Conservation (phyloP, 2,113 vertebrate species). For the Sapayoa aenigma region DNA sequence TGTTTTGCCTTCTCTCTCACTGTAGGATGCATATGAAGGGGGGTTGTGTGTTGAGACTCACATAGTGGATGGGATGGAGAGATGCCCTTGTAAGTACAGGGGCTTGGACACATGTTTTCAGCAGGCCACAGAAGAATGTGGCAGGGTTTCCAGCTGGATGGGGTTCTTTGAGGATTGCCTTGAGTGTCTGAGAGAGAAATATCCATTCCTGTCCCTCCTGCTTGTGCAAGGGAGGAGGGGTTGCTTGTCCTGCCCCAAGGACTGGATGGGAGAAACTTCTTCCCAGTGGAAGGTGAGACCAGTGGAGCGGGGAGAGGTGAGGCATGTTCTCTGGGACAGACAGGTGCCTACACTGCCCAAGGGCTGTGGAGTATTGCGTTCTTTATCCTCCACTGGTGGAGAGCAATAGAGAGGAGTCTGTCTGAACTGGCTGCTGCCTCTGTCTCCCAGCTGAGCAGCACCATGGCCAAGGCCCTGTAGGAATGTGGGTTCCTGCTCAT, state of each 20-base stretch:
- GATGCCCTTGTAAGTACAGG: neutral
- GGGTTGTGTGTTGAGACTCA: conserved; percentile 29
- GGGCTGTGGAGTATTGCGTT: conserved; percentile 25
- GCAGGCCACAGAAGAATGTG: conserved; percentile 16
- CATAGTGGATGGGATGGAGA: conserved; percentile 57
- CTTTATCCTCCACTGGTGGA: conserved; percentile 3
- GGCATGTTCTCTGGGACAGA: conserved; percentile 12
- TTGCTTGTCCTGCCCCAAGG: conserved; percentile 23
- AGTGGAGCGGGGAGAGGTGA: conserved; percentile 11
- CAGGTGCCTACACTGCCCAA: neutral
- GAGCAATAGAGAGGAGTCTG: conserved; percentile 37
- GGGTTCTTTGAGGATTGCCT: conserved; percentile 46
- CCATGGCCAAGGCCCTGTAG: neutral
- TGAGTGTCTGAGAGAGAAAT: conserved; percentile 59
- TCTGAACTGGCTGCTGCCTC: conserved; percentile 14
- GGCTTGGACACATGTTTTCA: conserved; percentile 44
- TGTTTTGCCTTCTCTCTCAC: conserved; percentile 49
- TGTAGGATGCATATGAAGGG: conserved; percentile 24
- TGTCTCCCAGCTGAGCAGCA: conserved; percentile 22
- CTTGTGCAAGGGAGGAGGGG: conserved; percentile 39
- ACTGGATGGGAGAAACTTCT: conserved; percentile 40
- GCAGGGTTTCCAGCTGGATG: conserved; percentile 33
- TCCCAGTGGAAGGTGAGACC: conserved; percentile 25
- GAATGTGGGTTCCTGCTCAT: conserved; percentile 45
- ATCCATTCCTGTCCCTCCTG: conserved; percentile 30